Evolutionary conservation across 2,113 vertebrate genomes (phyloP), one percentile per base, ranked within the genome.

Genomic region (Pelusios castaneus): DNA sequence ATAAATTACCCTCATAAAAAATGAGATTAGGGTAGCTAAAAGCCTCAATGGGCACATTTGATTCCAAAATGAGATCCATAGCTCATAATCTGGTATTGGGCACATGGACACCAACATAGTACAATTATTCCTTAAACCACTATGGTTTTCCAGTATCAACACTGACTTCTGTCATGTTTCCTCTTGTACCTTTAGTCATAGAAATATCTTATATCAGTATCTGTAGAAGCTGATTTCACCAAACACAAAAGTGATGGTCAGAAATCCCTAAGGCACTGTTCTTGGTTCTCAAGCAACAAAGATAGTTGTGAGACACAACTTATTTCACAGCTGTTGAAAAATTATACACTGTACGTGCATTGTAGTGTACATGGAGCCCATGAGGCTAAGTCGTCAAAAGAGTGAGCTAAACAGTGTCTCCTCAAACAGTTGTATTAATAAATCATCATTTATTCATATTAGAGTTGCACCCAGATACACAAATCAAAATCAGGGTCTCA

Each of bases 11-110:
- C 84, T 91, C 49, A 88, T 85, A 76, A 47, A 92, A 97, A 97
- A 95, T 73, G 85, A 97, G 89, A 96, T 97, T 91, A 97, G 82
- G 89, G 95, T 89, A 96, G 80, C 55, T 96, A 97, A 97, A 97
- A 95, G 91, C 80, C 51, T 38, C 2, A 0, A 0, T 31, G 91
- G 85, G 89, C 91, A 96, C 75, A 96, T 97, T 96, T 96, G 93
- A 92, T 90, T 95, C 86, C 89, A 96, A 96, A 97, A 96, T 87
- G 84, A 97, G 90, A 95, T 84, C 55, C 86, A 91, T 96, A 95
- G 95, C 63, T 97, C 93, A 95, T 49, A 95, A 87, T 67, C 38
- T 24, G 31, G 29, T 93, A 91, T 94, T 76, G 49, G 27, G 88
- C 94, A 75, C 89, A 81, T 3, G 78, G 45, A 93, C 92, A 94